Conservation (phyloP, 2,113 vertebrate species). For the Carassius auratus region DNA sequence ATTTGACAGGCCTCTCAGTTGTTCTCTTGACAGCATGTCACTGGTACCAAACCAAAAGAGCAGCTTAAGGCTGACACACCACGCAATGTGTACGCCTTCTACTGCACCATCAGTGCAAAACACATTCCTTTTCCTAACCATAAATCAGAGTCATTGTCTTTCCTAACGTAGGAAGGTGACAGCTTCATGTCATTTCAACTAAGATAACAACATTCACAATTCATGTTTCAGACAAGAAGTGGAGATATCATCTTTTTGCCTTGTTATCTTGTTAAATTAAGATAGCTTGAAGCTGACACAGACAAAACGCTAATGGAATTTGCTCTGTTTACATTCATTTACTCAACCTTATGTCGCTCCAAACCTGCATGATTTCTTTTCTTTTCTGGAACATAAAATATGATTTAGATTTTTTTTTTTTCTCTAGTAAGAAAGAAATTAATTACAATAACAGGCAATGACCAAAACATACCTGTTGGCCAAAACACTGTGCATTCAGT, state of each 20-base stretch:
- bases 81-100: constrained; percentile 7
- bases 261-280: not conserved
- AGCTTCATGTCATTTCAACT: not conserved
- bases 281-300: not conserved
- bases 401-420: no score
- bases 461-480: not conserved
- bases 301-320: not conserved
- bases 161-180: not conserved
- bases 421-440: no score
- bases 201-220: constrained; percentile 6
- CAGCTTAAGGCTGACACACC: constrained; percentile 12
- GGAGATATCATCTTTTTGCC: not conserved
- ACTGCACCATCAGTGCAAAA: not conserved
- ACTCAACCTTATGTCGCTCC: not conserved
- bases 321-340: not conserved
- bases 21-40: constrained; percentile 28
- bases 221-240: not conserved
- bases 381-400: no score
- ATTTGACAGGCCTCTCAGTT: constrained; percentile 36
- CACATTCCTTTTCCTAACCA: not conserved
- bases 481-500: no score
- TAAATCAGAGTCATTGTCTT: not conserved
- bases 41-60: constrained; percentile 34
- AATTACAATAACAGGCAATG: not conserved
- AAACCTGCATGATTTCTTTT: not conserved